Percentiles rank a stretch among this genome's conserved stretches.
phyloP scores from a whole-genome alignment of 2,888 invertebrate species.

The Idaea straminata region DNA sequence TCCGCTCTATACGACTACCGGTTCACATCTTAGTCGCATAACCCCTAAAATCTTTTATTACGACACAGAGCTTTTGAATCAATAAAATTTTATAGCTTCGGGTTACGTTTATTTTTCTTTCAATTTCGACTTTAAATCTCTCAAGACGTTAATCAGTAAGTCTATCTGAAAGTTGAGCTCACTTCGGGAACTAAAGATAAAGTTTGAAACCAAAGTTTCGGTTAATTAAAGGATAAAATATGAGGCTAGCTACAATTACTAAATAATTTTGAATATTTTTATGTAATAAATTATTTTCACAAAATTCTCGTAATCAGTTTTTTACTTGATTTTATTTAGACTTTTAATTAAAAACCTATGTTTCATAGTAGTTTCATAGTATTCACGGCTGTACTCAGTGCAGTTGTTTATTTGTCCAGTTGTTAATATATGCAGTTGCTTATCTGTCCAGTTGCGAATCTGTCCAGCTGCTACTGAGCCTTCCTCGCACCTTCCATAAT shows the following conservation, averaged over 20 bases:
- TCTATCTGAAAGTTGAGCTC: constrained; percentile 17
- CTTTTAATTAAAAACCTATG: too few species aligned
- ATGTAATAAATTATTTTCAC: too few species aligned
- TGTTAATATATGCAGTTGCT: too few species aligned
- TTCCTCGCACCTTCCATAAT: too few species aligned
- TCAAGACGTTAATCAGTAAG: constrained; percentile 27
- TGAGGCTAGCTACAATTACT: constrained; percentile 3
- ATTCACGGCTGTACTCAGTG: too few species aligned
- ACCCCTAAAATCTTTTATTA: neutral
- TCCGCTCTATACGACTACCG: too few species aligned
- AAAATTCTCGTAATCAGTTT: too few species aligned
- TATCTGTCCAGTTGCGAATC: too few species aligned
- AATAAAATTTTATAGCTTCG: constrained; percentile 22
- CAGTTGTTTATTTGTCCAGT: too few species aligned
- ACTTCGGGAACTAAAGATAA: neutral
- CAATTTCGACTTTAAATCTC: neutral
- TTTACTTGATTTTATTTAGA: too few species aligned
- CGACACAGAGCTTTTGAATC: constrained; percentile 17
- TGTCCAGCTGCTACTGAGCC: too few species aligned
- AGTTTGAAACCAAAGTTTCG: neutral
- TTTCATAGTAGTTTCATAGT: too few species aligned
- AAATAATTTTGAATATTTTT: constrained; percentile 17
- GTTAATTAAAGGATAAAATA: constrained; percentile 1
- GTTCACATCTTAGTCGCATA: neutral
- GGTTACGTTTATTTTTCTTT: constrained; percentile 25